These are phyloP conservation scores for Archocentrus centrarchus DNA, from an alignment of 2,113 vertebrate species.

Conservation along the genomic window DNA sequence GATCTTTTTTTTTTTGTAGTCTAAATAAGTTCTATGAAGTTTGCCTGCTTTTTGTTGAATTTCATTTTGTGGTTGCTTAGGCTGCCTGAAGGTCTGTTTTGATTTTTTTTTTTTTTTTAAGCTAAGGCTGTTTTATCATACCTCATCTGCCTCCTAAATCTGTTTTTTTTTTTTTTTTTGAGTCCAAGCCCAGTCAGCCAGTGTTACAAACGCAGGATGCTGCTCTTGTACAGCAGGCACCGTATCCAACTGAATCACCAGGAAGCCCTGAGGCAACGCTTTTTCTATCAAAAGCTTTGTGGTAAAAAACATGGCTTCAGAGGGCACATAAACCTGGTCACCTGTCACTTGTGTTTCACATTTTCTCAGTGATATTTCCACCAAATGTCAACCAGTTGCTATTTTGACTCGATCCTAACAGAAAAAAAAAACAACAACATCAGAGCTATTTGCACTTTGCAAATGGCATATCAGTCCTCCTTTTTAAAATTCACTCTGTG, in stretches of 20 bases:
- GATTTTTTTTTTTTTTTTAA: slow-evolving; percentile 6
- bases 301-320: not conserved
- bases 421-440: slow-evolving; percentile 12
- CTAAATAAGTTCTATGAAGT: no score
- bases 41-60: not conserved
- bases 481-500: not conserved
- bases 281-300: not conserved
- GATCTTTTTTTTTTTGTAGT: not conserved
- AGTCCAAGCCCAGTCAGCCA: not conserved
- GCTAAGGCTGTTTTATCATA: not conserved
- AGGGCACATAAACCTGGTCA: not conserved
- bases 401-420: slow-evolving; percentile 4
- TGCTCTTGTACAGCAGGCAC: not conserved
- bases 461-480: not conserved
- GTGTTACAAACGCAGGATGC: not conserved
- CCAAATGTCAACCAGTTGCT: slow-evolving; percentile 25
- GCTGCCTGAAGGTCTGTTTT: not conserved
- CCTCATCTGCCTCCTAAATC: slow-evolving; percentile 16
- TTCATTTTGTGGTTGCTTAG: not conserved
- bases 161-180: not conserved
- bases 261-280: slow-evolving; percentile 7
- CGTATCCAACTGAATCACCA: slow-evolving; percentile 11
- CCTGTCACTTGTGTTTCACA: slow-evolving; percentile 29
- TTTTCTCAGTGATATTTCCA: slow-evolving; percentile 33
- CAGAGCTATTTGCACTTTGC: not conserved